phyloP scores from a whole-genome alignment of 2,113 vertebrate species.

The Athene cunicularia region DNA sequence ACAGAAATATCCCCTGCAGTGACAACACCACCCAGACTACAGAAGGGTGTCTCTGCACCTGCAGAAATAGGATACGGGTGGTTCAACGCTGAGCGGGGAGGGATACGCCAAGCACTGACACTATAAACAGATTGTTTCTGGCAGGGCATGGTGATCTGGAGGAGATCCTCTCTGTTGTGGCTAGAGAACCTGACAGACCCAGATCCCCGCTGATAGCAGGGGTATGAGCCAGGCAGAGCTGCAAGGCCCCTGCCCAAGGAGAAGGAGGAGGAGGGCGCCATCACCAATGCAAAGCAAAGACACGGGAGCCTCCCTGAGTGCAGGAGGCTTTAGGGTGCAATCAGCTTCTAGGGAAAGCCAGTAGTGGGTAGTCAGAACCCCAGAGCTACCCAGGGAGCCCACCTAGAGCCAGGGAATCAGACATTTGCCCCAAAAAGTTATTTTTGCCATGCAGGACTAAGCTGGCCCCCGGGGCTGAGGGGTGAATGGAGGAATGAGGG shows the following conservation, averaged over 20 bases:
- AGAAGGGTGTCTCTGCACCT: neutral
- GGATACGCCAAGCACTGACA: neutral
- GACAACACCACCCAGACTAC: neutral
- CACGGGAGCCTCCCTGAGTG: neutral
- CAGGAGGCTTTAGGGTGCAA: neutral
- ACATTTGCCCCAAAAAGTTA: neutral
- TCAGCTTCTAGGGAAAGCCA: neutral
- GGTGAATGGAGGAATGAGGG: neutral
- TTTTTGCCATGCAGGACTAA: neutral
- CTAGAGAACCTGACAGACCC: neutral
- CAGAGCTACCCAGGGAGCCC: neutral
- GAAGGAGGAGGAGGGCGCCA: neutral
- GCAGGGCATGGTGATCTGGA: neutral
- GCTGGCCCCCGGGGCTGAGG: fast-evolving
- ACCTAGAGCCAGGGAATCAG: neutral
- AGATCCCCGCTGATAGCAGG: fast-evolving
- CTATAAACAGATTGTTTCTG: conserved; percentile 44
- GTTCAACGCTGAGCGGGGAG: neutral
- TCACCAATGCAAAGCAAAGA: neutral
- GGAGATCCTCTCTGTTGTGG: neutral
- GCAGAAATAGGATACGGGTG: neutral
- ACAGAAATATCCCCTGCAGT: neutral
- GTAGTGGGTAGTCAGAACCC: neutral
- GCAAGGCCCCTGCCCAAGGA: neutral
- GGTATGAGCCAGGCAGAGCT: neutral